phyloP scores from a whole-genome alignment of 2,113 vertebrate genomes.

The Peromyscus polionotus region DNA sequence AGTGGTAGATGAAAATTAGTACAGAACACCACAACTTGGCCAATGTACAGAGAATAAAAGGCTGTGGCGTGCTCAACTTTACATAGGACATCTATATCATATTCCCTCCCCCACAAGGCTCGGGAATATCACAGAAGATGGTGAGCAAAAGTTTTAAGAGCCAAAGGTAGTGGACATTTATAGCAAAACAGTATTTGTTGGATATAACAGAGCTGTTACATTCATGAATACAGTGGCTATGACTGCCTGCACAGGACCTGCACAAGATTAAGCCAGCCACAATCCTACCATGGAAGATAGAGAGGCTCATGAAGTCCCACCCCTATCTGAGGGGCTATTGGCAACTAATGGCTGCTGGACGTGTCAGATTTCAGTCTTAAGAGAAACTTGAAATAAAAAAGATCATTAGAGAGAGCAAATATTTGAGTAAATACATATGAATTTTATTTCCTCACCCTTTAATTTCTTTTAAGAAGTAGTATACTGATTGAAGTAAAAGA shows the following conservation, averaged over 20 bases:
- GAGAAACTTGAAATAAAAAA: constrained; percentile 43
- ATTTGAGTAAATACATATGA: background rate
- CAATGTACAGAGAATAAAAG: background rate
- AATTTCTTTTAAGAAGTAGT: constrained; percentile 4
- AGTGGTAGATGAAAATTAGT: background rate
- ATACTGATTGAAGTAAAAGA: constrained; percentile 30
- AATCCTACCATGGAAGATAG: background rate
- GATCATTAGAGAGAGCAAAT: background rate
- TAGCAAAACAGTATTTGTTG: background rate
- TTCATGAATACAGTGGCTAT: background rate
- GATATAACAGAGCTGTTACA: background rate
- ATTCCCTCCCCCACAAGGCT: background rate
- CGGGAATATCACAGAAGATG: background rate
- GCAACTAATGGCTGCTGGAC: background rate
- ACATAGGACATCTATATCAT: background rate
- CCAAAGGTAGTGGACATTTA: background rate
- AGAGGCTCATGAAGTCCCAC: background rate
- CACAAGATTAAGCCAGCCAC: background rate
- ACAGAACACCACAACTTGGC: background rate
- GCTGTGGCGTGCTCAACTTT: background rate
- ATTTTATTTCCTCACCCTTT: constrained; percentile 21
- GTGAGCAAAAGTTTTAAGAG: background rate
- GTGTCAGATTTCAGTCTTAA: background rate
- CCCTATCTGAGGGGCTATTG: background rate
- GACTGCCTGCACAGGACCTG: background rate